A percentile compares a stretch with the other conserved stretches of the same genome.
phyloP scores from a whole-genome alignment of 1,140 invertebrate genomes.

The Potamilus streckersoni region DNA sequence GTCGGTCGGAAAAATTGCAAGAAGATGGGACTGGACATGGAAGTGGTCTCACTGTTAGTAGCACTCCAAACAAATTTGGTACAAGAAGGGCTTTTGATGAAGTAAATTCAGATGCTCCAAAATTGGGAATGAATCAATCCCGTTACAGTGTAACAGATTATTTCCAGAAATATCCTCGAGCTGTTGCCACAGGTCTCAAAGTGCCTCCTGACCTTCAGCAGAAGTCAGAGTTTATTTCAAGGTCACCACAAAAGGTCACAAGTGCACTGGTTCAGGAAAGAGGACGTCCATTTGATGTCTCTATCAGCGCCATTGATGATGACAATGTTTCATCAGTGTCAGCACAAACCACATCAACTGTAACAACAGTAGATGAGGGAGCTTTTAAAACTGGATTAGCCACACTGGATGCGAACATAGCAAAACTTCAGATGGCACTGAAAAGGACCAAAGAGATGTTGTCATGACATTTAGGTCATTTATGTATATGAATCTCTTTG shows the following conservation, averaged over 20 bases:
- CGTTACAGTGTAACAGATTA: constrained; percentile 55
- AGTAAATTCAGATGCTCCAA: too few relatives aligned
- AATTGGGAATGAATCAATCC: constrained; percentile 22
- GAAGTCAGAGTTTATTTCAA: too few relatives aligned
- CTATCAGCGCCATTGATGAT: constrained; percentile 55
- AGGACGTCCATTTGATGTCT: neutral
- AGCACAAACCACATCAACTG: constrained; percentile 26
- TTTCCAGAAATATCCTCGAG: constrained; percentile 46
- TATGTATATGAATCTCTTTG: too few relatives aligned
- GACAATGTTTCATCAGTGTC: constrained; percentile 41
- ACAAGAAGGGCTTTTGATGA: neutral
- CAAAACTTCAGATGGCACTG: constrained; percentile 46
- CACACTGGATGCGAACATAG: constrained; percentile 56
- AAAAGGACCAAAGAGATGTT: constrained; percentile 53
- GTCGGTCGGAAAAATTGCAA: too few relatives aligned
- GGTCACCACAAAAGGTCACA: neutral
- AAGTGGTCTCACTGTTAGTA: too few relatives aligned
- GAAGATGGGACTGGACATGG: too few relatives aligned
- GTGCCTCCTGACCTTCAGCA: neutral
- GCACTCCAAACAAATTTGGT: neutral
- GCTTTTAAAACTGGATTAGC: constrained; percentile 53
- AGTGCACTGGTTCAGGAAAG: neutral
- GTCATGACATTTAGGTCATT: constrained; percentile 3
- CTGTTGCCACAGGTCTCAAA: neutral
- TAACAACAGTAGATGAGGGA: constrained; percentile 43